These are phyloP conservation scores for Microplitis deprimator DNA, from an alignment of 2,888 invertebrate genomes.

Conservation along the genomic window DNA sequence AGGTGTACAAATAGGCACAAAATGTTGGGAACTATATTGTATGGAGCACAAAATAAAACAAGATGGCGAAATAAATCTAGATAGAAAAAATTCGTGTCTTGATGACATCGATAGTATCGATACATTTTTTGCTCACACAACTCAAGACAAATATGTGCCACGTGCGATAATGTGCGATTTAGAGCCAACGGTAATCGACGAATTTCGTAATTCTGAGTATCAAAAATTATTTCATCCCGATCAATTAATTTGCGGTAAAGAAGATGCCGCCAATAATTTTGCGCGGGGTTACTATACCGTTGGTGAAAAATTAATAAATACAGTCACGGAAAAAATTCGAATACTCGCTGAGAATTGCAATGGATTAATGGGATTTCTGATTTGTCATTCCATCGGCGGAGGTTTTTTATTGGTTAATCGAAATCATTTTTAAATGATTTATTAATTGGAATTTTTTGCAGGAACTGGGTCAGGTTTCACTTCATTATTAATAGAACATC, in stretches of 20 bases:
- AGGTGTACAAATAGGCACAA: conserved; percentile 66
- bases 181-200: conserved; percentile 74
- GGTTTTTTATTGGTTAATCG: conserved; percentile 27
- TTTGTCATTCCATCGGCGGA: conserved; percentile 51
- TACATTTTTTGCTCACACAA: conserved; percentile 71
- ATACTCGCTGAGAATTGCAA: conserved; percentile 64
- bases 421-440: background rate
- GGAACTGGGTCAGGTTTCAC: conserved; percentile 68
- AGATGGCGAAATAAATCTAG: conserved; percentile 67
- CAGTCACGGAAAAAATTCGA: conserved; percentile 71
- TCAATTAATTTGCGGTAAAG: conserved; percentile 73
- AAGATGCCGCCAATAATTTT: conserved; percentile 74
- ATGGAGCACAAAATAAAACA: conserved; percentile 70
- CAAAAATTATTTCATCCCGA: conserved; percentile 74
- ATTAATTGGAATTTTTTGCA: conserved; percentile 47
- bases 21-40: conserved; percentile 68
- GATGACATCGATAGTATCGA: conserved; percentile 72
- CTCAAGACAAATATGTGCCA: conserved; percentile 75
- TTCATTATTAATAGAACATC: conserved; percentile 65
- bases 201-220: conserved; percentile 62
- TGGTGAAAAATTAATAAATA: conserved; percentile 71
- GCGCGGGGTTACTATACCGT: conserved; percentile 74
- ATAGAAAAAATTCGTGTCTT: conserved; percentile 52
- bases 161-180: conserved; percentile 75
- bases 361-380: conserved; percentile 53